phyloP scores from a whole-genome alignment of 2,888 invertebrate species.

The Psylliodes chrysocephalus region DNA sequence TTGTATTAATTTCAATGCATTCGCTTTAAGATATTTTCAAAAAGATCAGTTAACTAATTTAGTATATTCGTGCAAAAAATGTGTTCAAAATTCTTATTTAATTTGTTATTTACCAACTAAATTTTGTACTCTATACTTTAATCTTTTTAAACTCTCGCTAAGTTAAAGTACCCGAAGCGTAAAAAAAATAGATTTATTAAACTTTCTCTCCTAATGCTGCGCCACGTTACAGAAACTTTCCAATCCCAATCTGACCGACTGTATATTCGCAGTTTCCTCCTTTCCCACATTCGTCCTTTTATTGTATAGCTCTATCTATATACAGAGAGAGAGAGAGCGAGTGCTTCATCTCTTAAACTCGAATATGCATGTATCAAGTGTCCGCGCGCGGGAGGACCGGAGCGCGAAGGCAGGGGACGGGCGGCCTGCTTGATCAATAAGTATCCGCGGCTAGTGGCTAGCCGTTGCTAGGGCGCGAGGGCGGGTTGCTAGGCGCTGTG shows the following conservation, averaged over 20 bases:
- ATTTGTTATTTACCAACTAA: no score
- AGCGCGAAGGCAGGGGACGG: slow-evolving; percentile 36
- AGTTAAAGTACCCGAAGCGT: not conserved
- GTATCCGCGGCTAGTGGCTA: slow-evolving; percentile 68
- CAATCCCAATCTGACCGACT: slow-evolving; percentile 27
- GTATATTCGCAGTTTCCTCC: slow-evolving; percentile 19
- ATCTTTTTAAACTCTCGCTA: no score
- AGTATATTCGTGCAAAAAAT: no score
- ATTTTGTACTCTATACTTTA: no score
- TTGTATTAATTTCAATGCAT: no score
- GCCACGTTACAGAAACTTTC: slow-evolving; percentile 11
- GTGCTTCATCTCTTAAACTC: slow-evolving; percentile 45
- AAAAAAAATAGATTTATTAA: slow-evolving; percentile 9
- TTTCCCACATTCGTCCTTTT: slow-evolving; percentile 31
- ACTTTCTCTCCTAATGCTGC: slow-evolving; percentile 10
- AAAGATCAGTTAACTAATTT: no score
- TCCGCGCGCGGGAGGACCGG: slow-evolving; percentile 46
- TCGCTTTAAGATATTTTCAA: no score
- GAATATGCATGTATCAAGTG: slow-evolving; percentile 57
- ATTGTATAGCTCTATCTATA: slow-evolving; percentile 5
- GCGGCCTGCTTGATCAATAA: slow-evolving; percentile 64
- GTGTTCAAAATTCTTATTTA: no score
- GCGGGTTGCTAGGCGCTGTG: slow-evolving; percentile 66
- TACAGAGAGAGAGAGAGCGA: slow-evolving; percentile 14
- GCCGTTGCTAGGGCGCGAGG: slow-evolving; percentile 67